These are phyloP conservation scores for Labeo rohita DNA, from an alignment of 2,113 vertebrate genomes.

Conservation along the genomic window DNA sequence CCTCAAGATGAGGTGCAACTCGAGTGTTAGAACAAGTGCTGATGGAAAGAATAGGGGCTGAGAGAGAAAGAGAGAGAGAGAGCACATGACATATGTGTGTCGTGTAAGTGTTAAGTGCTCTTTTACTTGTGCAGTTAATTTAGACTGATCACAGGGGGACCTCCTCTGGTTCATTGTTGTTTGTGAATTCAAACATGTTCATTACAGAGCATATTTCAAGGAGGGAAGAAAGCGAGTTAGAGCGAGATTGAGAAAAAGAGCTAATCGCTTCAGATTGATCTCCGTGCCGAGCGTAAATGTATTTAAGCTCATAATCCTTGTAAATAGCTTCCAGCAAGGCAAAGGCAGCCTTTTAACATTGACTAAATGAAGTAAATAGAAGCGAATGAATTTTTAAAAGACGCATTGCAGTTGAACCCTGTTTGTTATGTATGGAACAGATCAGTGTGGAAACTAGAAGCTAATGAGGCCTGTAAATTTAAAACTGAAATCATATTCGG, in stretches of 20 bases:
- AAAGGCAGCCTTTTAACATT: slow-evolving; percentile 76
- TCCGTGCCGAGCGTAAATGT: slow-evolving; percentile 66
- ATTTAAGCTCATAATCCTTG: slow-evolving; percentile 74
- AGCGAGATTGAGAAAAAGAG: slow-evolving; percentile 53
- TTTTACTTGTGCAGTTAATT: slow-evolving; percentile 56
- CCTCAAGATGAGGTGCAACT: slow-evolving; percentile 65
- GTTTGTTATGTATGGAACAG: slow-evolving; percentile 65
- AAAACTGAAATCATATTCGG: slow-evolving; percentile 75
- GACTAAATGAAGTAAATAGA: slow-evolving; percentile 75
- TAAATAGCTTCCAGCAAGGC: slow-evolving; percentile 78
- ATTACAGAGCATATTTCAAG: slow-evolving; percentile 45
- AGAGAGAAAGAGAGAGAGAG: slow-evolving; percentile 44
- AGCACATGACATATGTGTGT: slow-evolving; percentile 51
- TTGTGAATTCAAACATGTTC: slow-evolving; percentile 45
- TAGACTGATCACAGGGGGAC: slow-evolving; percentile 54
- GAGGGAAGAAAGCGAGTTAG: slow-evolving; percentile 34
- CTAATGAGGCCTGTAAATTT: slow-evolving; percentile 84
- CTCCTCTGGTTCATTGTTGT: slow-evolving; percentile 55
- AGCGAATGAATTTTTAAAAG: slow-evolving; percentile 69
- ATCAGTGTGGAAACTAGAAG: slow-evolving; percentile 74
- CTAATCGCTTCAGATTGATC: slow-evolving; percentile 69
- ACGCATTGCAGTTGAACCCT: slow-evolving; percentile 59
- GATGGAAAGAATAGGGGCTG: slow-evolving; percentile 53
- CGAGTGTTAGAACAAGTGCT: slow-evolving; percentile 64
- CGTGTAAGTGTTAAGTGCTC: slow-evolving; percentile 59